phyloP scores from a whole-genome alignment of 2,888 invertebrate genomes.

The Nineta flava region DNA sequence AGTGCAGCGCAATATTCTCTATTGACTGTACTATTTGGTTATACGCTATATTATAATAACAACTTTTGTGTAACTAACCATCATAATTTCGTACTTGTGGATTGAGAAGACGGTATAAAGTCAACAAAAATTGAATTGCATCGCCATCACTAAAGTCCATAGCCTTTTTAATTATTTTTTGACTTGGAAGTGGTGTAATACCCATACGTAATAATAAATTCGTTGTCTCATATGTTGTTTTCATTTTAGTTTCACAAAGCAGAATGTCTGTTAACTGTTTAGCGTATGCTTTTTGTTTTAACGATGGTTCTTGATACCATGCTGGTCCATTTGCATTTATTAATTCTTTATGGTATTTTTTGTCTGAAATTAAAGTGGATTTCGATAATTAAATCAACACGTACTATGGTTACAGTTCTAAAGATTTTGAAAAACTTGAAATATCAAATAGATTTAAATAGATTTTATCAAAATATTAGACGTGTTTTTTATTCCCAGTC shows the following conservation, averaged over 20 bases:
- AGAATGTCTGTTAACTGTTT: constrained; percentile 18
- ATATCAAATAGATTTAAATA: no score
- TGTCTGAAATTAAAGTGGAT: constrained; percentile 10
- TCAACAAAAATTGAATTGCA: constrained; percentile 24
- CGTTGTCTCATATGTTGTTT: constrained; percentile 17
- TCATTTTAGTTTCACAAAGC: constrained; percentile 15
- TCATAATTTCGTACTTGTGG: constrained; percentile 10
- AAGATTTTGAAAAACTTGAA: no score
- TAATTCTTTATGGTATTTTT: constrained; percentile 11
- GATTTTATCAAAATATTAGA: no score
- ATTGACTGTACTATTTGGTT: no score
- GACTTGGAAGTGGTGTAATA: constrained; percentile 19
- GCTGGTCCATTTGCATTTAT: constrained; percentile 19
- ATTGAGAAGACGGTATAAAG: constrained; percentile 22
- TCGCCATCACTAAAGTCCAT: constrained; percentile 19
- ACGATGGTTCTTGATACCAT: constrained; percentile 26
- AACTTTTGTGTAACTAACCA: no score
- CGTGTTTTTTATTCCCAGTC: no score
- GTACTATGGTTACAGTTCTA: no score
- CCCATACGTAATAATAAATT: constrained; percentile 20
- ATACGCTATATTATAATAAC: no score
- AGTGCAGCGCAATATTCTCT: no score
- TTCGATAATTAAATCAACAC: no score
- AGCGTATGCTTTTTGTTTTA: constrained; percentile 19
- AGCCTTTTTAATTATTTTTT: constrained; percentile 17